A percentile compares a stretch with the other conserved stretches of the same genome.
phyloP scores from a whole-genome alignment of 92 coral and sea anemone genomes.

The Micromussa lordhowensis region DNA sequence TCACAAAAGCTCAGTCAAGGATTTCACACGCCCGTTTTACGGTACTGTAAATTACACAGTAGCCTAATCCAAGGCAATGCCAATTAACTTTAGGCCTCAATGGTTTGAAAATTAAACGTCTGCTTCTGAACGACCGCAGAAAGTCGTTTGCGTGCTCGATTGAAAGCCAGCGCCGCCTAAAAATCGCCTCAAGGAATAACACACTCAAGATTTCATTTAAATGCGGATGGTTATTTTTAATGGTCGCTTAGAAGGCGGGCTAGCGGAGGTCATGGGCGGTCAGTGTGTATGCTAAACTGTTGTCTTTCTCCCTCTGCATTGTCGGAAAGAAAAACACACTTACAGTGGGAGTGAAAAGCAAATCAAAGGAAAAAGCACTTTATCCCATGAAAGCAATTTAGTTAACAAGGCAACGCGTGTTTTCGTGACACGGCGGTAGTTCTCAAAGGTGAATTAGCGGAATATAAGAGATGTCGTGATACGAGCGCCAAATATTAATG shows the following conservation, averaged over 20 bases:
- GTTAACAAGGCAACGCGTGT: not conserved
- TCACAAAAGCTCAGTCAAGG: slow-evolving; percentile 8
- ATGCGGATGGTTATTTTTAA: not conserved
- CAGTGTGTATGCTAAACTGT: not conserved
- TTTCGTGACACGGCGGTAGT: slow-evolving; percentile 39
- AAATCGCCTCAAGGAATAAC: slow-evolving; percentile 29
- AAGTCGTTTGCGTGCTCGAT: slow-evolving; percentile 17
- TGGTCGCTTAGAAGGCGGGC: slow-evolving; percentile 2
- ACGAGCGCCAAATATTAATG: slow-evolving; percentile 5
- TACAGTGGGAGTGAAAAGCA: not conserved
- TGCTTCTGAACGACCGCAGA: too few relatives aligned
- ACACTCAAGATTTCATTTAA: slow-evolving; percentile 34
- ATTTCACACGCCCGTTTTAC: slow-evolving; percentile 14
- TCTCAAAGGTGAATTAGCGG: slow-evolving; percentile 6
- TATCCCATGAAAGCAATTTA: not conserved
- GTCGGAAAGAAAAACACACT: not conserved
- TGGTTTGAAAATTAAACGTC: not conserved
- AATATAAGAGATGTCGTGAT: slow-evolving; percentile 10
- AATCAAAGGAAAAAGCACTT: not conserved
- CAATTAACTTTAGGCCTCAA: too few relatives aligned
- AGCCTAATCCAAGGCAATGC: not conserved
- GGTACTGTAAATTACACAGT: not conserved
- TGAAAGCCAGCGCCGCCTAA: slow-evolving; percentile 1
- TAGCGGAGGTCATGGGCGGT: not conserved
- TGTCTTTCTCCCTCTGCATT: not conserved